Evolutionary conservation across 2,888 invertebrate species (phyloP), one percentile per base, ranked within the genome.

Genomic region (Cecidostiba fungosa): DNA sequence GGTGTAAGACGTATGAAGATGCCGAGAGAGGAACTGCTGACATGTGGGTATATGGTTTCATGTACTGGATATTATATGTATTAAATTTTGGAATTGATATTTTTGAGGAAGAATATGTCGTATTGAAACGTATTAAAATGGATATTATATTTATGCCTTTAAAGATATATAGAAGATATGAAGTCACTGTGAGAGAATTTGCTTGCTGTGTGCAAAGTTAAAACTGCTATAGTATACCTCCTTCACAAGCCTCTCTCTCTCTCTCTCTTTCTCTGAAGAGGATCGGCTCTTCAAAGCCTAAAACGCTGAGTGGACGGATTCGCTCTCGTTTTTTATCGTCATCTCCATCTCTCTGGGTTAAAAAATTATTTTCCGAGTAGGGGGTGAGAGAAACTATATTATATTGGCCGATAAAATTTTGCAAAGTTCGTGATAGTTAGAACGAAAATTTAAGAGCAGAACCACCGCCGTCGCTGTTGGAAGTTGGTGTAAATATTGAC

Each of bases 221-320:
- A 54, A 54, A 43, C 12, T 12, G 43, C 54, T n/a, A 54, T 16
- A 54, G 54, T 54, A 16, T 54, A n/a, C 54, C 54, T 29, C 66
- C 5, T 62, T 62, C 62, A 19, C 0, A 26, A 26, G 62, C 62
- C 54, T 54, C 54, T 16, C 1, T 50, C 16, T 43, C 12, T 54
- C 54, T 3, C 54, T 32, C 1, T 32, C 32, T 32, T 4, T 3
- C 6, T 3, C 50, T 19, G 50, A n/a, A 66, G 66, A 66, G 66
- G 16, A 66, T 29, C 54, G 54, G 1, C 16, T 19, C 62, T 62
- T 26, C 16, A 50, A 50, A n/a, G 54, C 5, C 66, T 66, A 66
- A 66, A 66, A 66, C 29, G 66, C 66, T 29, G 66, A 66, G 66
- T 66, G 66, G 29, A 29, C 66, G 5, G 3, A 66, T 66, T 66